Conservation (phyloP, 2,113 vertebrate species). For the Neofelis nebulosa region DNA sequence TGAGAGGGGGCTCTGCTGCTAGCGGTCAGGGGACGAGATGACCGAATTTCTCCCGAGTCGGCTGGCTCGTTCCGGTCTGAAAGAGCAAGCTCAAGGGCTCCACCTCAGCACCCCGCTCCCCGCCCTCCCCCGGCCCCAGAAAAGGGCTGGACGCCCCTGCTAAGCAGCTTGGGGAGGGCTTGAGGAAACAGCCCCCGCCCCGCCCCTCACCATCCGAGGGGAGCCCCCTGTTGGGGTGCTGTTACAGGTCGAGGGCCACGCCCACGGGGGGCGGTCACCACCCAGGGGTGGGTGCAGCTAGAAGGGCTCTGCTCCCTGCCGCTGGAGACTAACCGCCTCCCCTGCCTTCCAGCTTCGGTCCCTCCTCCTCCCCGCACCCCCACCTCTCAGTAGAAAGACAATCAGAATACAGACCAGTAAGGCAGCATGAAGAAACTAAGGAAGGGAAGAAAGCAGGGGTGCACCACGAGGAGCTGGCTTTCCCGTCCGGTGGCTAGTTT, state of each 20-base stretch:
- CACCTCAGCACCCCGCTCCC: background rate
- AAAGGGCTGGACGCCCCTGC: background rate
- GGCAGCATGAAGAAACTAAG: background rate
- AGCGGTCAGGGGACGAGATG: background rate
- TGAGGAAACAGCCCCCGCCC: background rate
- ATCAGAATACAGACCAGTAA: constrained; percentile 32
- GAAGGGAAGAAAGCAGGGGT: background rate
- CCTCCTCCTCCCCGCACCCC: background rate
- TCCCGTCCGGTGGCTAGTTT: background rate
- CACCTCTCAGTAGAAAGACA: constrained; percentile 38
- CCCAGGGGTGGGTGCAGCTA: background rate
- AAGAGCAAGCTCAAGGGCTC: background rate
- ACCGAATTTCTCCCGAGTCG: background rate
- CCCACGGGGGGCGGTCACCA: background rate
- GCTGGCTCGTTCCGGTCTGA: background rate
- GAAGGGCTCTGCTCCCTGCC: background rate
- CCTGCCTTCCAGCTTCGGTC: background rate
- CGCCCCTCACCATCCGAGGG: fast-evolving
- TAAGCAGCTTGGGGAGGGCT: background rate
- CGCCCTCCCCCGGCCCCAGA: background rate
- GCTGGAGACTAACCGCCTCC: fast-evolving
- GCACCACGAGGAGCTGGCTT: background rate
- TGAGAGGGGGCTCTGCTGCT: background rate
- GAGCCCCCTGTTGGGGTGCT: background rate
- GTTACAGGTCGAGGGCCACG: fast-evolving